These are phyloP conservation scores for Tetramorium alpestre DNA, from an alignment of 1,140 invertebrate species.

Conservation along the genomic window DNA sequence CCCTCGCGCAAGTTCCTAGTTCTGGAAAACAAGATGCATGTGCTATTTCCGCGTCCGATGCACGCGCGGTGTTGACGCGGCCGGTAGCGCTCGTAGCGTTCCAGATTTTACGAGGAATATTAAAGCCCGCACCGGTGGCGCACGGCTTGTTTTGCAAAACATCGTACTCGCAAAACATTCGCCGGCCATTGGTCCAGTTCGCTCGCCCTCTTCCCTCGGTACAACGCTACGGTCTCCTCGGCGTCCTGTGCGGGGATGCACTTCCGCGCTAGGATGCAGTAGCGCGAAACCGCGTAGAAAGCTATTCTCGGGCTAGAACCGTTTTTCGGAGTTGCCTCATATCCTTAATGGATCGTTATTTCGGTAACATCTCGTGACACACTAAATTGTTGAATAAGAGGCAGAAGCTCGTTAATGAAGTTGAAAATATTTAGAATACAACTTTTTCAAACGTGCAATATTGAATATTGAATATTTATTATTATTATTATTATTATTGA, in stretches of 20 bases:
- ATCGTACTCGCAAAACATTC: conserved; percentile 67
- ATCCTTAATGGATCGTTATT: not conserved
- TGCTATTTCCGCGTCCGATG: conserved; percentile 70
- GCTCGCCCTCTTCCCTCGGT: not conserved
- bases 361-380: not conserved
- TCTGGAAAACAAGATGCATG: conserved; percentile 71
- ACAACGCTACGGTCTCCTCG: conserved; percentile 36
- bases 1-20: conserved; percentile 56
- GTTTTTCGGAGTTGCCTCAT: not conserved
- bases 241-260: conserved; percentile 37
- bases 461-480: not conserved
- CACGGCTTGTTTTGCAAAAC: conserved; percentile 71
- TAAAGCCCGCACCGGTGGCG: conserved; percentile 58
- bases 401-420: not conserved
- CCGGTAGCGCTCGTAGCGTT: conserved; percentile 27
- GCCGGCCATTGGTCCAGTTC: conserved; percentile 52
- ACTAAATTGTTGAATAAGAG: not conserved
- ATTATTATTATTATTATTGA: too few relatives aligned
- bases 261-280: not conserved
- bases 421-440: not conserved
- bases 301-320: conserved; percentile 21
- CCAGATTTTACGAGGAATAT: conserved; percentile 73
- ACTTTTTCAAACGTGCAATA: not conserved
- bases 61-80: conserved; percentile 70
- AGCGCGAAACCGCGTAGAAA: not conserved